Evolutionary conservation across 2,888 invertebrate species (phyloP).

Genomic region (Sesamia inferens): DNA sequence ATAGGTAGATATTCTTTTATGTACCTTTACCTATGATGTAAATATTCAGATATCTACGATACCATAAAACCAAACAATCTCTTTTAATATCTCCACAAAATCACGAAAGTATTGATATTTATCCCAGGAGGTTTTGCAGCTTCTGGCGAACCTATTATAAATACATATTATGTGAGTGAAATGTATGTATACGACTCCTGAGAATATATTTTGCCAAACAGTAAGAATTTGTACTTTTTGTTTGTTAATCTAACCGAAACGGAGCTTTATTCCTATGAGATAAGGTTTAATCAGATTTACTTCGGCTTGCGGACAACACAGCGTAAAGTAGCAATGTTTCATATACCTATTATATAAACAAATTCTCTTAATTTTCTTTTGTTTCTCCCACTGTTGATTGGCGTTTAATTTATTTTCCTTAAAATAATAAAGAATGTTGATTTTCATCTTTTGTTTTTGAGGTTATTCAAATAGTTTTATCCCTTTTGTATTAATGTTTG

Average conservation of each 20-base stretch:
- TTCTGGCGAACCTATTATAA: constrained; percentile 60
- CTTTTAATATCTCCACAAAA: constrained; percentile 50
- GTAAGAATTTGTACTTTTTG: constrained; percentile 55
- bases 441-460: constrained; percentile 26
- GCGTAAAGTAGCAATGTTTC: constrained; percentile 54
- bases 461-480: constrained; percentile 25
- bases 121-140: constrained; percentile 57
- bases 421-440: constrained; percentile 35
- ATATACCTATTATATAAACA: constrained; percentile 49
- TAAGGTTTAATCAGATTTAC: constrained; percentile 46
- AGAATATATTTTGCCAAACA: constrained; percentile 64
- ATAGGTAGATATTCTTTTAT: too few species aligned
- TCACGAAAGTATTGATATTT: constrained; percentile 56
- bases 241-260: constrained; percentile 43
- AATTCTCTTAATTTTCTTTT: constrained; percentile 61
- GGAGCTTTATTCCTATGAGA: constrained; percentile 31
- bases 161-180: constrained; percentile 57
- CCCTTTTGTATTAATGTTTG: constrained; percentile 26
- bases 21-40: too few species aligned
- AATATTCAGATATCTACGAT: too few species aligned
- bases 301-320: constrained; percentile 31
- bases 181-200: constrained; percentile 57
- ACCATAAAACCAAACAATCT: constrained; percentile 4
- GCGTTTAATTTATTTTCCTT: constrained; percentile 48
- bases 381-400: constrained; percentile 58